phyloP scores from a whole-genome alignment of 2,113 vertebrate genomes.

The Salvator merianae region DNA sequence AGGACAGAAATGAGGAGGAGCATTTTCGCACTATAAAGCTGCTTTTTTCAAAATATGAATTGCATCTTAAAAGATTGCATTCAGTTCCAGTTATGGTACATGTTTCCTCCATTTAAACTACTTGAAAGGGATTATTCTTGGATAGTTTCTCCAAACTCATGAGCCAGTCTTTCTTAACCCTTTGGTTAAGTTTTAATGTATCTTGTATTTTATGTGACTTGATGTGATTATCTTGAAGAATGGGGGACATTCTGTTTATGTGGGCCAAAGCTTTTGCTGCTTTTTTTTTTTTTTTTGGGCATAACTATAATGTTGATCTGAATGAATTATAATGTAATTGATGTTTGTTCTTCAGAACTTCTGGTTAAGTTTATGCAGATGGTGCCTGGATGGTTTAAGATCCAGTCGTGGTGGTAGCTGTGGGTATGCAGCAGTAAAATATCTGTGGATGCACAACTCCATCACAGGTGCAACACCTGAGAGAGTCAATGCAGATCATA shows the following conservation, averaged over 20 bases:
- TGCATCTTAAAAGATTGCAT: background rate
- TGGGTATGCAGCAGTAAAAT: background rate
- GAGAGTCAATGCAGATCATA: fast-evolving
- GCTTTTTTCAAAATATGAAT: background rate
- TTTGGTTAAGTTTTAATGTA: background rate
- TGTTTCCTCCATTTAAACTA: background rate
- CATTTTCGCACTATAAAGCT: background rate
- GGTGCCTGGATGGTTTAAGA: conserved; percentile 10
- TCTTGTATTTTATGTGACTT: background rate
- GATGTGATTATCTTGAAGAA: background rate
- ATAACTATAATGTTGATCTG: background rate
- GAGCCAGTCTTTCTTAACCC: background rate
- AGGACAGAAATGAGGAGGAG: background rate
- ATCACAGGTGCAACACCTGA: background rate
- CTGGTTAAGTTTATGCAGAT: background rate
- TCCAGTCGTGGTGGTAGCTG: background rate
- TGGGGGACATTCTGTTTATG: background rate
- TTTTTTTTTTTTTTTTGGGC: too few relatives aligned
- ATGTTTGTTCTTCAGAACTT: background rate
- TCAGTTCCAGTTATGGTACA: background rate
- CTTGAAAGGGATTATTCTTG: background rate
- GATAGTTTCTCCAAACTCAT: background rate
- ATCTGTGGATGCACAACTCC: background rate
- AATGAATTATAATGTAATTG: background rate
- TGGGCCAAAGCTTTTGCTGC: background rate